Evolutionary conservation across 2,888 invertebrate species (phyloP), one percentile per base, ranked within the genome.

Genomic region (Coelinius sp.): DNA sequence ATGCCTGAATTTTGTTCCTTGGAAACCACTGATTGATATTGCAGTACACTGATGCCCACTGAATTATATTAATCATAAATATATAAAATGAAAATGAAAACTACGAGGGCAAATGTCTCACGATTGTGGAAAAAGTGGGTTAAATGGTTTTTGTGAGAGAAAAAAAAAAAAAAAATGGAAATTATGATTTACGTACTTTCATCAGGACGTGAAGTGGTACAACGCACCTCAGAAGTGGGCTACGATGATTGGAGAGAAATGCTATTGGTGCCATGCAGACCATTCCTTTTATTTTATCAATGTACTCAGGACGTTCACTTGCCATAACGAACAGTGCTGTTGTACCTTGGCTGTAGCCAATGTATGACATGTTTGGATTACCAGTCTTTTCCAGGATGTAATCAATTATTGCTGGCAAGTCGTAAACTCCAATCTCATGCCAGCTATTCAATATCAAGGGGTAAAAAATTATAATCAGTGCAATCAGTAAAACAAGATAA

Each of bases 331-430:
- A 87, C 73, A 88, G 87, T 53, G 82, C 79, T 8, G 88, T 87
- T n/a, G 89, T 88, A 31, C 91, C 92, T 84, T 92, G 91, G 49
- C 91, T 91, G 79, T 92, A 91, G 2, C 92, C 92, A 14, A 91
- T 85, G 81, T 91, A 91, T 77, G 88, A 89, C 3, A 92, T 77
- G 46, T 88, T 83, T 6, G 85, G 75, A 46, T 89, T 84, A 1
- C 88, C 87, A 0, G 91, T 90, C 24, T 82, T 79, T 7, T 85
- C 80, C 38, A 86, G 79, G 41, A 91, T 88, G 75, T 90, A 90
- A 78, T 92, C 89, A 70, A 93, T 88, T 83, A 89, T 90, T 0
- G 92, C 90, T 14, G 92, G 91, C 46, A 92, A 76, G 81, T 93
- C 92, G 78, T 90, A 90, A 63, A 85, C 78, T 0, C 91, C 91